Evolutionary conservation across 2,113 vertebrate genomes (phyloP).

Genomic region (Xyrauchen texanus): DNA sequence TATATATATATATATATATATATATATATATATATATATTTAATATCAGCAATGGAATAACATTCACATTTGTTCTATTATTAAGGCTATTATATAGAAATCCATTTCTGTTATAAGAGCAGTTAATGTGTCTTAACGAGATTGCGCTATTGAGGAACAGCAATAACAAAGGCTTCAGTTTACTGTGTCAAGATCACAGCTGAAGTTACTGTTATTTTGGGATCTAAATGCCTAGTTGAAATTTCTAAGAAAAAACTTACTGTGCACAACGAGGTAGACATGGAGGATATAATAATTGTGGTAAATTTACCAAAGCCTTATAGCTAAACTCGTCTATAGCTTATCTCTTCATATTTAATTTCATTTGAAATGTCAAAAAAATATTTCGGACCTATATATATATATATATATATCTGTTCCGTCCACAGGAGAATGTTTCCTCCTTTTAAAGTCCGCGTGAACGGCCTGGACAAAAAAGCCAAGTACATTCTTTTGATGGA

Average conservation of each 20-base stretch:
- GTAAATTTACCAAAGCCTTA: background rate
- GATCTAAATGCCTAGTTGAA: no score
- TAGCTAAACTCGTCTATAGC: background rate
- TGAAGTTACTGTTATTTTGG: no score
- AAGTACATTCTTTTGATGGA: slow-evolving; percentile 97
- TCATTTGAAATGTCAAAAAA: background rate
- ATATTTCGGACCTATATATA: background rate
- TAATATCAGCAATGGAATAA: background rate
- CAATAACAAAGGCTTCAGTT: no score
- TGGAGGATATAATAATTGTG: background rate
- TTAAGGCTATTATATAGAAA: background rate
- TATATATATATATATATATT: no score
- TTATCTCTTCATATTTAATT: background rate
- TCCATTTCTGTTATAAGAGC: background rate
- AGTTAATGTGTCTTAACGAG: no score
- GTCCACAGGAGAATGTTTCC: slow-evolving; percentile 93
- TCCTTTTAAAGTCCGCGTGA: slow-evolving; percentile 93
- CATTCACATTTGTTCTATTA: background rate
- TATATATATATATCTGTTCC: background rate
- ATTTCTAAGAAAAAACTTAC: background rate
- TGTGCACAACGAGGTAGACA: background rate
- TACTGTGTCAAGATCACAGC: no score
- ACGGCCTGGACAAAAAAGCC: slow-evolving; percentile 88
- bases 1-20: no score
- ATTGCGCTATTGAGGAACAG: no score